Base-by-base conservation (phyloP, 2,888 invertebrate species). In the Margaritifera margaritifera region DNA sequence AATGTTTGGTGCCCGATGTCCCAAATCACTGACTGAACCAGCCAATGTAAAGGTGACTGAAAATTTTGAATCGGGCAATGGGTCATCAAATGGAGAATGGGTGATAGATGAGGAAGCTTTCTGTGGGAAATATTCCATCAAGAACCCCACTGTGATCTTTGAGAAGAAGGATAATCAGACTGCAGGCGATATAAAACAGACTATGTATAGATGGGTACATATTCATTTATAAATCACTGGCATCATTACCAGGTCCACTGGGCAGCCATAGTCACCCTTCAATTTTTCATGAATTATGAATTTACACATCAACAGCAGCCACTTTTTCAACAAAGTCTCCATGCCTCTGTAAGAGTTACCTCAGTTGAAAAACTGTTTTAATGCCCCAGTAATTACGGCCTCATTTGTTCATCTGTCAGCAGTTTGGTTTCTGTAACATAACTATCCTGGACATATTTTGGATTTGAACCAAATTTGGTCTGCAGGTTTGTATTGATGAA, bases 51-150 rank as follows among this genome's bases (percentile, higher is more conserved):
- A 72, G 67, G 27, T 64, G 55, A 72, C 64, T 50, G 55, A 72
- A 52, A 72, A 65, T 63, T 77, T 67, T 67, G 77, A 77, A 57
- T 31, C 55, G 0, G 24, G 53, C 22, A 25, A 65, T 4, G 61
- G 51, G 4, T 27, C 42, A 3, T 74, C 66, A 25, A 50, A 56
- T 51, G 74, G 77, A 20, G 53, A 27, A 11, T 54, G 62, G 25
- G 70, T 68, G 3, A 72, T 68, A 55, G 72, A 74, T 27, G 64
- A 73, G 19, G 77, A 77, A 54, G 69, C 77, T 6, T 77, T 77
- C 64, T 77, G 77, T 72, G 77, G 77, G 19, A 42, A 71, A 54
- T 72, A 77, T 53, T 56, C 63, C 0, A 58, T 77, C 59, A 72
- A 74, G 57, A 68, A 77, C 59, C 72, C 77, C 0, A 50, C 24